Percentiles rank a stretch among this genome's conserved stretches.
Evolutionary conservation across 2,113 vertebrate genomes (phyloP).

Genomic region (Paramormyrops kingsleyae): DNA sequence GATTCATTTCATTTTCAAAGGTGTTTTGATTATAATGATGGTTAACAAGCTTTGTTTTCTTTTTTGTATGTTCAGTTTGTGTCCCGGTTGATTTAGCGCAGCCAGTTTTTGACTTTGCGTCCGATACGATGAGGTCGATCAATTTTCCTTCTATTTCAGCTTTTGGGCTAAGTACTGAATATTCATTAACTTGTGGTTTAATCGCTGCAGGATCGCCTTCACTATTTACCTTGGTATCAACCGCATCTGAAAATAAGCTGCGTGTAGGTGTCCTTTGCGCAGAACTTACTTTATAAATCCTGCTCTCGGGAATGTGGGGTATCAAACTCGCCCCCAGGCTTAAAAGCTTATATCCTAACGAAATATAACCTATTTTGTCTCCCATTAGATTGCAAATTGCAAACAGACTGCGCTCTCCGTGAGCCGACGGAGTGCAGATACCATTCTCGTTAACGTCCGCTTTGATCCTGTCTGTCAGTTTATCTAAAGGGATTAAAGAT

Average conservation of each 20-base stretch:
- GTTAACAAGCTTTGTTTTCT: not conserved
- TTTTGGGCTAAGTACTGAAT: conserved; percentile 20
- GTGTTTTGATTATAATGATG: not conserved
- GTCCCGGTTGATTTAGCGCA: not conserved
- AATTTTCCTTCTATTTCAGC: conserved; percentile 4
- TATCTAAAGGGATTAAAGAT: conserved; percentile 60
- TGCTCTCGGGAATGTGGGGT: conserved; percentile 40
- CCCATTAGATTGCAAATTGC: conserved; percentile 54
- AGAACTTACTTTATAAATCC: conserved; percentile 3
- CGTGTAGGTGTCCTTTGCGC: not conserved
- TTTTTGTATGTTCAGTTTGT: conserved; percentile 25
- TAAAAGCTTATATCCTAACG: conserved; percentile 65
- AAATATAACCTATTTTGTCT: conserved; percentile 57
- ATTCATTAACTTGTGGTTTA: not conserved
- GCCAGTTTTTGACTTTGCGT: not conserved
- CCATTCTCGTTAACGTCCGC: conserved; percentile 42
- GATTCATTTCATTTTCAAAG: conserved; percentile 33
- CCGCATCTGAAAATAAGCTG: not conserved
- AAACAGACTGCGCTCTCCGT: conserved; percentile 49
- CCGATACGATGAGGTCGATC: conserved; percentile 11
- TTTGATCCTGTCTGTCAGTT: conserved; percentile 47
- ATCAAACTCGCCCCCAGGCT: conserved; percentile 55
- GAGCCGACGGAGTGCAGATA: conserved; percentile 36
- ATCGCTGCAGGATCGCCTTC: not conserved
- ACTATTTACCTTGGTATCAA: not conserved